These are phyloP conservation scores for Amphipoea oculea DNA, from an alignment of 2,888 invertebrate genomes.

Conservation along the genomic window DNA sequence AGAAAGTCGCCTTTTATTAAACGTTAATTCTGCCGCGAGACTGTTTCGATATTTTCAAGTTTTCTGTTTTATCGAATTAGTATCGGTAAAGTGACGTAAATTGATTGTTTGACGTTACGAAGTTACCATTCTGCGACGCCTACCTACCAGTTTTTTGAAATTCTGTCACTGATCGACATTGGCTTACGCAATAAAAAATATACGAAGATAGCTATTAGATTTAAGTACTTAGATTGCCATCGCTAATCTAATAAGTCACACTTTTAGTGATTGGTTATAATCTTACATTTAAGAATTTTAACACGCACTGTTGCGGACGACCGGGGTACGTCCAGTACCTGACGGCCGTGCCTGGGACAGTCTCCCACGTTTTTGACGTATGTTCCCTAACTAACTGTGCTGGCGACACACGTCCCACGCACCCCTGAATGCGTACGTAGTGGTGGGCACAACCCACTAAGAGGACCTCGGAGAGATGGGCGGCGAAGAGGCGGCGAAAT, in stretches of 20 bases:
- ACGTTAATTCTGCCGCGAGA: neutral
- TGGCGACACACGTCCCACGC: too few species aligned
- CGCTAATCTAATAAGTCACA: conserved; percentile 22
- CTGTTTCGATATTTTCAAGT: conserved; percentile 6
- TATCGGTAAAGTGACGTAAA: neutral
- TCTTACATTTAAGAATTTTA: conserved; percentile 2
- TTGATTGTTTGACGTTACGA: conserved; percentile 10
- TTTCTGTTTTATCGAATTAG: conserved; percentile 3
- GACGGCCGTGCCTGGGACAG: too few species aligned
- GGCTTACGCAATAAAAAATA: neutral
- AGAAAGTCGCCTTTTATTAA: neutral
- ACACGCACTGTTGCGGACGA: too few species aligned
- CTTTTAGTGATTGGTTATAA: conserved; percentile 14
- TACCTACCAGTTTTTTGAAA: neutral
- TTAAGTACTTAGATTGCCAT: conserved; percentile 5
- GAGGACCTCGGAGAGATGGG: too few species aligned
- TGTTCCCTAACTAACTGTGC: too few species aligned
- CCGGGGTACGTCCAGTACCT: too few species aligned
- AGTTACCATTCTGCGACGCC: neutral
- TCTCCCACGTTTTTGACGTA: too few species aligned
- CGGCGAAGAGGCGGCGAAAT: too few species aligned
- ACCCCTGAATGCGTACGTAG: too few species aligned
- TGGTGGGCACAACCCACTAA: too few species aligned
- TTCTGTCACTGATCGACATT: neutral
- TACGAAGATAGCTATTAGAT: neutral